Conservation (phyloP, 2,888 invertebrate genomes). For the Eristalinus sepulchralis region DNA sequence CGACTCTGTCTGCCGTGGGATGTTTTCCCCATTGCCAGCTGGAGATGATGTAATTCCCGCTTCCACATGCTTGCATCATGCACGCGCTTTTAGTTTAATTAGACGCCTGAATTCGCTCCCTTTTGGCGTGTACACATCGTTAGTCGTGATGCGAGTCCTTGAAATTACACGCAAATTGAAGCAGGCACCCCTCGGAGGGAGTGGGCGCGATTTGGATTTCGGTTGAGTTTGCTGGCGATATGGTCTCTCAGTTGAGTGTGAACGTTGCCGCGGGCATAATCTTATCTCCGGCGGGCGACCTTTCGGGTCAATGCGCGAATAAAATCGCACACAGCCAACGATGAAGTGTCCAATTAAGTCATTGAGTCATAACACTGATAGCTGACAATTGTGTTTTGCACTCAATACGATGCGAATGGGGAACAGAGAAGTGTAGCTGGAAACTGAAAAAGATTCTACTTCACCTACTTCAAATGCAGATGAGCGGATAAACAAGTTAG, state of each 20-base stretch:
- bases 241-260: neutral
- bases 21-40: constrained; percentile 1
- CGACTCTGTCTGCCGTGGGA: constrained; percentile 6
- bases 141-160: constrained; percentile 30
- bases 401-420: neutral
- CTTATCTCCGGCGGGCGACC: constrained; percentile 58
- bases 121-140: constrained; percentile 12
- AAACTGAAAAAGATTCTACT: no score
- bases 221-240: neutral
- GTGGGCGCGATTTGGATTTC: neutral
- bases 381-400: neutral
- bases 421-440: no score
- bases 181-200: constrained; percentile 16
- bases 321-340: constrained; percentile 15
- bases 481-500: no score
- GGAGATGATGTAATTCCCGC: constrained; percentile 31
- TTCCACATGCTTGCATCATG: constrained; percentile 28
- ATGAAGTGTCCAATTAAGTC: neutral
- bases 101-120: neutral
- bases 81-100: constrained; percentile 46
- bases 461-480: no score
- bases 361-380: neutral
- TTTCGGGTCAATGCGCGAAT: constrained; percentile 44
- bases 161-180: constrained; percentile 48
- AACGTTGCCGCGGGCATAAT: constrained; percentile 5